These are phyloP conservation scores for Drosophila quasianomalipes DNA, from an alignment of 2,888 invertebrate genomes.

Conservation along the genomic window DNA sequence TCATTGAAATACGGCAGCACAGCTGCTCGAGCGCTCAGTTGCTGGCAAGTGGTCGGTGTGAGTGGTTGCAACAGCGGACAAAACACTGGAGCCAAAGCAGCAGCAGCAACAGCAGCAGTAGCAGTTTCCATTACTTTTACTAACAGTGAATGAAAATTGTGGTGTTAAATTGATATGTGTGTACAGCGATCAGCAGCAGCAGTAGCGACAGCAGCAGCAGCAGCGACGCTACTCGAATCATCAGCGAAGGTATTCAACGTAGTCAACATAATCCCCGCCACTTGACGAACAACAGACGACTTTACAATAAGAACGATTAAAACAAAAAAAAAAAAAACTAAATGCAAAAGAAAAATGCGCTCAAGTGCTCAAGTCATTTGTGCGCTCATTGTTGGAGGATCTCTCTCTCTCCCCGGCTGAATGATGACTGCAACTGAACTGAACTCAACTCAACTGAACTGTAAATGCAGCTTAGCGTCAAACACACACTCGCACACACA, in stretches of 20 bases:
- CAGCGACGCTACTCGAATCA: slow-evolving; percentile 59
- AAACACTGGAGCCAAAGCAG: slow-evolving; percentile 22
- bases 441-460: slow-evolving; percentile 10
- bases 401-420: slow-evolving; percentile 15
- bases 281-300: slow-evolving; percentile 55
- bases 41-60: slow-evolving; percentile 84
- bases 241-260: slow-evolving; percentile 75
- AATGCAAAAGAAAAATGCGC: slow-evolving; percentile 20
- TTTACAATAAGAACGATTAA: slow-evolving; percentile 70
- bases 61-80: slow-evolving; percentile 65
- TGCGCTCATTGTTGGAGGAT: slow-evolving; percentile 69
- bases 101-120: slow-evolving; percentile 12
- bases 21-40: slow-evolving; percentile 84
- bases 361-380: slow-evolving; percentile 78
- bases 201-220: slow-evolving; percentile 16
- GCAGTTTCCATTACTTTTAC: slow-evolving; percentile 11
- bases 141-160: slow-evolving; percentile 26
- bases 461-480: slow-evolving; percentile 50
- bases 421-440: slow-evolving; percentile 21
- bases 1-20: slow-evolving; percentile 85
- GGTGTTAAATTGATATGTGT: slow-evolving; percentile 47
- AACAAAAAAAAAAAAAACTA: slow-evolving; percentile 38
- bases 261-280: slow-evolving; percentile 67
- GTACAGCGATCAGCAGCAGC: slow-evolving; percentile 22
- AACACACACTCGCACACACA: background rate